Evolutionary conservation across 1,140 invertebrate genomes (phyloP).

Genomic region (Hyles vespertilio): DNA sequence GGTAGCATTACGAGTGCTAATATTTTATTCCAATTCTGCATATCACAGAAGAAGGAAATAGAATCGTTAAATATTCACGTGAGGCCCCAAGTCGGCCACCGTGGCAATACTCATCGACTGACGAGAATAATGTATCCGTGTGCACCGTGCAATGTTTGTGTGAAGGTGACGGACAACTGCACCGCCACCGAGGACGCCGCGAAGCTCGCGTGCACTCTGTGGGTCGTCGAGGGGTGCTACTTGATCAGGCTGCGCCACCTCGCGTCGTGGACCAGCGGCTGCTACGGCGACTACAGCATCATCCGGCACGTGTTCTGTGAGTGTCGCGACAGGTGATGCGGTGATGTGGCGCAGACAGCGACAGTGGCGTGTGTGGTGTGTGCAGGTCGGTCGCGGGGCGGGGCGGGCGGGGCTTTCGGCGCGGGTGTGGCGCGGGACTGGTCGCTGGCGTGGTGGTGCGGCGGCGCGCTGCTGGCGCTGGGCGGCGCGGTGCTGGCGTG

Average conservation of each 20-base stretch:
- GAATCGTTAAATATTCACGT: no score
- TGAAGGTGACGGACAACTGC: conserved; percentile 19
- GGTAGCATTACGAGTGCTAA: no score
- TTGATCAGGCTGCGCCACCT: conserved; percentile 1
- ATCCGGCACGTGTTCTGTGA: conserved; percentile 12
- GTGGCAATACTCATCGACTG: no score
- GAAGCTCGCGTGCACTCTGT: conserved; percentile 13
- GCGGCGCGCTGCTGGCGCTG: conserved; percentile 15
- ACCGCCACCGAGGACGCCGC: not conserved
- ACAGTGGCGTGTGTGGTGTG: not conserved
- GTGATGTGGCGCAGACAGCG: not conserved
- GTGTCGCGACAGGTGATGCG: conserved; percentile 1
- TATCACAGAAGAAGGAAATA: no score
- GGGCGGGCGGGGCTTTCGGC: conserved; percentile 13
- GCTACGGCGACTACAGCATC: not conserved
- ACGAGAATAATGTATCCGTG: no score
- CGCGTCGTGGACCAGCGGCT: conserved; percentile 18
- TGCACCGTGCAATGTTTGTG: no score
- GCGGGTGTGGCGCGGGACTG: conserved; percentile 10
- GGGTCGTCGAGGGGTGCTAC: conserved; percentile 14
- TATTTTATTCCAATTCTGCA: no score
- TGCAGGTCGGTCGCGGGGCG: conserved; percentile 9
- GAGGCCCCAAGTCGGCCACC: no score
- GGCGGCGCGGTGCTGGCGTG: conserved; percentile 8
- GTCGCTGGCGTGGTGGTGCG: conserved; percentile 9